Conservation (phyloP, 2,888 invertebrate species). For the Aphidius colemani region DNA sequence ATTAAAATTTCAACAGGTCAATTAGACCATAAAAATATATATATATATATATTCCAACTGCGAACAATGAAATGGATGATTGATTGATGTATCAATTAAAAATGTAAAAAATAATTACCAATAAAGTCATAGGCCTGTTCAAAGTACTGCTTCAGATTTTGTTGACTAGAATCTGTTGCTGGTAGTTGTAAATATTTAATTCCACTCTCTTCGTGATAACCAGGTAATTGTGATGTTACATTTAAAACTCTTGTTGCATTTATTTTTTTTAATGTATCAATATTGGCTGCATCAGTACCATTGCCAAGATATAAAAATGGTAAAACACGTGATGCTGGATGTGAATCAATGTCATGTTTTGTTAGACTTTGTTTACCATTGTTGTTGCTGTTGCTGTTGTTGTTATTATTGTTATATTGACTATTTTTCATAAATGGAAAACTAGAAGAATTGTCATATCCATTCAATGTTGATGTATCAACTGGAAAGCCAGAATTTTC, state of each 20-base stretch:
- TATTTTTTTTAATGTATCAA: constrained; percentile 67
- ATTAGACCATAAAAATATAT: no score
- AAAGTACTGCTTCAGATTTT: constrained; percentile 87
- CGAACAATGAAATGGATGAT: background rate
- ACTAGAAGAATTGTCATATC: constrained; percentile 59
- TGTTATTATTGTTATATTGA: constrained; percentile 31
- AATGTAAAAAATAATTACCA: constrained; percentile 65
- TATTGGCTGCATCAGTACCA: constrained; percentile 78
- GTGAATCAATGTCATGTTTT: constrained; percentile 69
- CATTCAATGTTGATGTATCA: constrained; percentile 56
- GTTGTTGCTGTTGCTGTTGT: constrained; percentile 51
- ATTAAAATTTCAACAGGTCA: no score
- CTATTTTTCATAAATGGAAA: constrained; percentile 49
- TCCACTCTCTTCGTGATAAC: constrained; percentile 70
- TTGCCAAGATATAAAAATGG: constrained; percentile 84
- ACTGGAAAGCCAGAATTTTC: constrained; percentile 36
- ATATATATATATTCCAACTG: background rate
- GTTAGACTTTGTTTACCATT: no score
- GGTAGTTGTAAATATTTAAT: constrained; percentile 78
- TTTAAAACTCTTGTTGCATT: constrained; percentile 80
- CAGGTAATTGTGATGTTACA: constrained; percentile 78
- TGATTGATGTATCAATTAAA: background rate
- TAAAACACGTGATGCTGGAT: constrained; percentile 77
- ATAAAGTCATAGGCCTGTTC: constrained; percentile 86
- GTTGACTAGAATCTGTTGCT: constrained; percentile 81